Base-by-base conservation (phyloP, 2,888 invertebrate genomes). In the Polydesmus complanatus region DNA sequence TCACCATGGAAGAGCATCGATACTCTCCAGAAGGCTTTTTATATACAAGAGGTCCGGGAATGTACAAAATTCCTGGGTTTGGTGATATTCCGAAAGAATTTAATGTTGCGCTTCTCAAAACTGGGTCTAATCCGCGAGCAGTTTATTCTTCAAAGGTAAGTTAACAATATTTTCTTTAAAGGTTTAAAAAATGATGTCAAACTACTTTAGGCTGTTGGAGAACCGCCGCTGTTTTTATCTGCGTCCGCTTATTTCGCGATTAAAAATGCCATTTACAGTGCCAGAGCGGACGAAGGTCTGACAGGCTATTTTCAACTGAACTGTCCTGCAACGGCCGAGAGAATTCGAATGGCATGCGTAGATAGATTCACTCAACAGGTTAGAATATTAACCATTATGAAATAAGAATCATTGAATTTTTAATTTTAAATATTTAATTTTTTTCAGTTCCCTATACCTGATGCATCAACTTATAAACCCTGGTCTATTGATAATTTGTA, bases 41-140 rank as follows among this genome's bases (percentile, higher is more conserved):
- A 48, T 84, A 81, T 68, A 91, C 92, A 0, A 80, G 87, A 69
- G 96, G 95, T 2, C 95, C 95, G 2, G 93, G 94, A 27, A 85
- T 85, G 62, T 96, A 96, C 71, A 96, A 96, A 77, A 81, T 96
- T 56, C 96, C 96, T 11, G 89, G 90, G 0, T 91, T 93, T 71
- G 83, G 85, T 0, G 92, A 95, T 71, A 91, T 94, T 70, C 96
- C 96, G 0, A 79, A 81, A 55, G 86, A 90, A 72, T 92, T 97
- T 70, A 92, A 95, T 73, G 95, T 97, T 0, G 86, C 90, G 3
- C 77, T 97, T 56, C 76, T 97, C 48, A 91, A 90, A 71, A 91
- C 89, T n/a, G 84, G 86, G 27, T 82, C 88, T 1, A 96, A 96
- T 77, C 86, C 87, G 0, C 80, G 86, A 69, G 95, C 94, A 23